phyloP scores from a whole-genome alignment of 2,113 vertebrate genomes.

The Colossoma macropomum region DNA sequence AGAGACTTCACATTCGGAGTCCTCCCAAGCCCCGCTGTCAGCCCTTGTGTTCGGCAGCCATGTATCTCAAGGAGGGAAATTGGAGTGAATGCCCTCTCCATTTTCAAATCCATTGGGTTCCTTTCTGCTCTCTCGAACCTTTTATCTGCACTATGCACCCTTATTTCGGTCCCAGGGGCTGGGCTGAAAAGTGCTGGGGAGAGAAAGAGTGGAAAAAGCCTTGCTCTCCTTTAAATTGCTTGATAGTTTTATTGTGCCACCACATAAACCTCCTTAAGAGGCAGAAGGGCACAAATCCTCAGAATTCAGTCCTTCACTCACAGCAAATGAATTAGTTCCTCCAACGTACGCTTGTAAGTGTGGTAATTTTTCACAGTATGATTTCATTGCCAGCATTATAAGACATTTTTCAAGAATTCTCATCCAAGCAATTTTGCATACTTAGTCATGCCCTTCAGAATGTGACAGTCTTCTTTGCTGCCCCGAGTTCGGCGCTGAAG shows the following conservation, averaged over 20 bases:
- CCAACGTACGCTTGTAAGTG: neutral
- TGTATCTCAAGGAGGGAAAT: conserved; percentile 49
- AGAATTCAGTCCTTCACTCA: neutral
- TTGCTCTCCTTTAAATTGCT: conserved; percentile 32
- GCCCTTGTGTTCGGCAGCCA: conserved; percentile 39
- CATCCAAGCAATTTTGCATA: neutral
- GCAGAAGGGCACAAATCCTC: neutral
- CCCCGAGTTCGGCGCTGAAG: conserved; percentile 3
- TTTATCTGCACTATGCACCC: conserved; percentile 46
- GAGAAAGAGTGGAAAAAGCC: conserved; percentile 11
- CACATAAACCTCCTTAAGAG: conserved; percentile 23
- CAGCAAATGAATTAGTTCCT: conserved; percentile 1
- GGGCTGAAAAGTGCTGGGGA: neutral
- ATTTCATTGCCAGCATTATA: neutral
- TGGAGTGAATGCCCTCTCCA: conserved; percentile 51
- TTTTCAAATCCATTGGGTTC: conserved; percentile 46
- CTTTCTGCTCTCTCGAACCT: conserved; percentile 39
- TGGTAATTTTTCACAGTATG: neutral
- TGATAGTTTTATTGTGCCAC: conserved; percentile 36
- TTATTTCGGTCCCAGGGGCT: conserved; percentile 39
- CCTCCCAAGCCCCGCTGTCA: conserved; percentile 45
- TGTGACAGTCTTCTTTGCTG: neutral
- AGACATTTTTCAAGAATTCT: neutral
- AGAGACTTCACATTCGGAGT: conserved; percentile 25
- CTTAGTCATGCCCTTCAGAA: conserved; percentile 6